These are phyloP conservation scores for Leucoraja erinaceus DNA, from an alignment of 2,113 vertebrate species.

Conservation along the genomic window DNA sequence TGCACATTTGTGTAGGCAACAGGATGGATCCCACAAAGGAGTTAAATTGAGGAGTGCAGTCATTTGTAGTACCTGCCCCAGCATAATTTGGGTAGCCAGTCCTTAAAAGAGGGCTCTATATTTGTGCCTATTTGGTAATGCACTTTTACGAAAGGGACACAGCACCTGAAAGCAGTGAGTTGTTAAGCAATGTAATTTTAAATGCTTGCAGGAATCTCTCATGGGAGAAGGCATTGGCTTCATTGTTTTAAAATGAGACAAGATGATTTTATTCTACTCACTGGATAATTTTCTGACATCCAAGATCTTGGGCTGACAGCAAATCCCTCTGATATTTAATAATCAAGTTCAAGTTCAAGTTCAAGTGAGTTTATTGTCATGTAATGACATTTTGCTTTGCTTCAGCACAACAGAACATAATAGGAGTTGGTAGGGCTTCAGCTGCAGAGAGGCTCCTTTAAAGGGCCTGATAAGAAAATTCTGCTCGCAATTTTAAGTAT, in stretches of 20 bases:
- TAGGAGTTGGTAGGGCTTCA: background rate
- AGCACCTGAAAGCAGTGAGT: background rate
- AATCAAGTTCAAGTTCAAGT: too few species aligned
- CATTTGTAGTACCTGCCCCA: background rate
- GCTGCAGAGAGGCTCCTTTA: background rate
- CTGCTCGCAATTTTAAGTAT: background rate
- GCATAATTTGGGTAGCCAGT: background rate
- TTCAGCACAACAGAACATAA: too few species aligned
- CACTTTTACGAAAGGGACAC: background rate
- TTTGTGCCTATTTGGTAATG: background rate
- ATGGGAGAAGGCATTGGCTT: background rate
- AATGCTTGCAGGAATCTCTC: background rate
- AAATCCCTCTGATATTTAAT: constrained; percentile 13
- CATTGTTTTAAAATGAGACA: background rate
- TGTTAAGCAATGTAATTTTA: background rate
- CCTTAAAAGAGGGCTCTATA: background rate
- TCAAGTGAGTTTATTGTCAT: too few species aligned
- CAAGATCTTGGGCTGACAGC: background rate
- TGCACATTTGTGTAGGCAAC: background rate
- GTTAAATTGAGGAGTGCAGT: background rate
- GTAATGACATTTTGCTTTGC: too few species aligned
- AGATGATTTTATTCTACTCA: background rate
- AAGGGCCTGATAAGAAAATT: background rate
- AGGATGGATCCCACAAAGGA: background rate
- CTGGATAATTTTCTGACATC: background rate